Evolutionary conservation across 2,797 vertebrate genomes (phyloP), one percentile per base, ranked within the genome.

Genomic region (Stomatorhinus walkeri): DNA sequence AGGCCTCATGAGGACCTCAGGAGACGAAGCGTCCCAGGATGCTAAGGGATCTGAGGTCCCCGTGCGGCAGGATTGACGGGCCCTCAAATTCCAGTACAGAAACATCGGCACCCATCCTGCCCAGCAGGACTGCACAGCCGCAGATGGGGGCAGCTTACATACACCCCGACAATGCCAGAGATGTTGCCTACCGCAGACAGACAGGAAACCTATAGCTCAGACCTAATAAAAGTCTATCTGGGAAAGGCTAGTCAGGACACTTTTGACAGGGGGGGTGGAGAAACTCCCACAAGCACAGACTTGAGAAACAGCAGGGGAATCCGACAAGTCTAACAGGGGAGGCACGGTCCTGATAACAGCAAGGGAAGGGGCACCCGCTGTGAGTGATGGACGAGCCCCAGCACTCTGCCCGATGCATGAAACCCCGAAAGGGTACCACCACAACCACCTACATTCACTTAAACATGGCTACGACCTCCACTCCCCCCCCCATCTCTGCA

Each of bases 331-430:
- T 51, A 32, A 85, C 22, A 87, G 28, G 10, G 19, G 49, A 72
- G 19, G 91, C 52, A 92, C 10, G 6, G 88, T 89, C 1, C 90
- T 89, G 89, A 86, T 91, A 92, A 88, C 91, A 90, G 88, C 22
- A 3, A 76, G 8, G 49, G 48, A 40, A 40, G 3, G 54, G 7
- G 88, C 52, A 90, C 87, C 87, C 48, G 92, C 91, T 91, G 93
- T 87, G 90, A 90, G 92, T 90, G 91, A 93, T 89, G 89, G 92
- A 93, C 91, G 90, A 90, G 89, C n/a, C 87, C 89, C 28, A 36
- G 56, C 87, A 68, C 9, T 91, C 92, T 91, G 92, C 93, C 56
- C 43, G 22, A 91, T 91, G 91, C 92, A 92, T 92, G 93, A 92
- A 90, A 92, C 92, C 9, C 24, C 22, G 52, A 64, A 61, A 84